These are phyloP conservation scores for Gadopsis bispinosus DNA, from an alignment of 2,797 vertebrate genomes.

Conservation along the genomic window DNA sequence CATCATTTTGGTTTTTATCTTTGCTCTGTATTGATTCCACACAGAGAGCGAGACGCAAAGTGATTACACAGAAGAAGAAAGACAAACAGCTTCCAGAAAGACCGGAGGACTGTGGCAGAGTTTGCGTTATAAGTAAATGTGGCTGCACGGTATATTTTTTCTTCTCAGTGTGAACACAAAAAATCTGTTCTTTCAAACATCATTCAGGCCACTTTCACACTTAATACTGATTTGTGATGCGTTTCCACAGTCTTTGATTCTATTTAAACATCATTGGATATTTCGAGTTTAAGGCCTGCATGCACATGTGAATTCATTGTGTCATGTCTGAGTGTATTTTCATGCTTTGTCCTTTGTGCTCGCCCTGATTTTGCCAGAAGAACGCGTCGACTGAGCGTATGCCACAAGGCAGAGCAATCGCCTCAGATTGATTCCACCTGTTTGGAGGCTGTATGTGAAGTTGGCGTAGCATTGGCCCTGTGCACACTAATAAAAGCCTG, in stretches of 20 bases:
- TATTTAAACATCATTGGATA: background rate
- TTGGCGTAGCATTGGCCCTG: background rate
- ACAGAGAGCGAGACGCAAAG: conserved; percentile 11
- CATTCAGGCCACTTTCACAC: background rate
- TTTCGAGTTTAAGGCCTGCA: background rate
- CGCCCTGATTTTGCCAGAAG: background rate
- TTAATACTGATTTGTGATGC: no score
- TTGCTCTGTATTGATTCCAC: conserved; percentile 57
- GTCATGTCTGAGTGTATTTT: background rate
- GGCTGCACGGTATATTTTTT: background rate
- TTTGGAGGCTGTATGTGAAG: no score
- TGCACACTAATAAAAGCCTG: background rate
- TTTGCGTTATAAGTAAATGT: background rate
- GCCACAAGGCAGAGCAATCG: background rate
- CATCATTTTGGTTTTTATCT: conserved; percentile 67
- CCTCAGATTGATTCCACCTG: background rate
- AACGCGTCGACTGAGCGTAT: background rate
- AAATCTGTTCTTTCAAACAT: background rate
- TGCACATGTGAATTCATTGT: background rate
- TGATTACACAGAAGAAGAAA: background rate
- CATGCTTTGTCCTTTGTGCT: background rate
- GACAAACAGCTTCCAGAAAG: background rate
- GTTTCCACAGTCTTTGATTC: background rate
- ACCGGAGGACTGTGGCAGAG: background rate
- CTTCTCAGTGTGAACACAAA: background rate